phyloP scores from a whole-genome alignment of 2,888 invertebrate species.

The Bedellia somnulentella region DNA sequence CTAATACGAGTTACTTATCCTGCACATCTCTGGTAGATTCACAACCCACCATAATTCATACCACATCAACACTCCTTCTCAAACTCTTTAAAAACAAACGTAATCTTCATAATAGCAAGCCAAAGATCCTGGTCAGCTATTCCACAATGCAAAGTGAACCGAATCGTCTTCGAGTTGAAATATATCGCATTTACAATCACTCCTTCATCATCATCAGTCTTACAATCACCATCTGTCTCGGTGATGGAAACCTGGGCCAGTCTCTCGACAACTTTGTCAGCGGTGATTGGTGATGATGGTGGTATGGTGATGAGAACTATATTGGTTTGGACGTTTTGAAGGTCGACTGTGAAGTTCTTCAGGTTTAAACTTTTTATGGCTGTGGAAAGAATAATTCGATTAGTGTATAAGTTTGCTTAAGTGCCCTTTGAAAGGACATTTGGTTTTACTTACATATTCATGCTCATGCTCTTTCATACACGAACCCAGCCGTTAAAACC shows the following conservation, averaged over 20 bases:
- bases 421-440: too few species aligned
- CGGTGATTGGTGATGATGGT: conserved; percentile 46
- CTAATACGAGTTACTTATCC: too few species aligned
- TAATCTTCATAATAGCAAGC: conserved; percentile 71
- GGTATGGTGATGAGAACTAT: conserved; percentile 70
- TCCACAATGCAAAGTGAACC: conserved; percentile 74
- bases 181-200: conserved; percentile 64
- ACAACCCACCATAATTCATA: too few species aligned
- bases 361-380: conserved; percentile 65
- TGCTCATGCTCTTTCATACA: too few species aligned
- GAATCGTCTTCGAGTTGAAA: conserved; percentile 59
- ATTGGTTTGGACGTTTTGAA: conserved; percentile 69
- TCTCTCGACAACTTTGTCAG: conserved; percentile 34
- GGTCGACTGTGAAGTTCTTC: conserved; percentile 64
- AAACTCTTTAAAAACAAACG: conserved; percentile 67
- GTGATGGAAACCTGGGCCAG: conserved; percentile 40
- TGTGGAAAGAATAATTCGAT: conserved; percentile 22
- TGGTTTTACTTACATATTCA: too few species aligned
- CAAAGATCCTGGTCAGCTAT: conserved; percentile 68
- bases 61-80: too few species aligned
- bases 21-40: too few species aligned
- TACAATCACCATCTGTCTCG: conserved; percentile 46
- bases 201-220: conserved; percentile 38
- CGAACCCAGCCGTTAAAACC: too few species aligned
- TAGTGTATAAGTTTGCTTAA: too few species aligned